A percentile compares a stretch with the other conserved stretches of the same genome.
Conservation (phyloP, 92 coral and sea anemone genomes). For the Parazoanthus darwini region DNA sequence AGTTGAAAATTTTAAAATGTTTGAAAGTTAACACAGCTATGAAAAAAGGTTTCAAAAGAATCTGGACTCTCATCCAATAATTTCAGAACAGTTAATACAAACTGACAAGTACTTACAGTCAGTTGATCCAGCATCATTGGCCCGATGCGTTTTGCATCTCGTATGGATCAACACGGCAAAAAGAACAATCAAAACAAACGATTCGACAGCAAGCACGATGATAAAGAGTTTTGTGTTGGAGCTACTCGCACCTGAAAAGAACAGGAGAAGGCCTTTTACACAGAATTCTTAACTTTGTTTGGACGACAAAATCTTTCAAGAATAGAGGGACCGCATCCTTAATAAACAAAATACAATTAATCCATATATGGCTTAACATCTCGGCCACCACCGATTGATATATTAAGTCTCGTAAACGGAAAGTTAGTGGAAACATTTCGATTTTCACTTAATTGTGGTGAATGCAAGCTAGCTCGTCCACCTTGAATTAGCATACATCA, state of each 20-base stretch:
- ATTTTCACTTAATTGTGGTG: too few species aligned
- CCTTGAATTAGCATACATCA: background rate
- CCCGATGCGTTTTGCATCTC: slow-evolving; percentile 20
- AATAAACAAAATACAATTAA: too few species aligned
- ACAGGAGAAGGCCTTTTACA: background rate
- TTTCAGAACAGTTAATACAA: background rate
- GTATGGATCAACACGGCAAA: slow-evolving; percentile 12
- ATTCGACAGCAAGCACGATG: slow-evolving; percentile 7
- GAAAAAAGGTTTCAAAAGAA: background rate
- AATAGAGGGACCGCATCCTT: background rate
- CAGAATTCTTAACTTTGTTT: background rate
- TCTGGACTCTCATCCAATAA: background rate
- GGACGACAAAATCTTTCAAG: background rate
- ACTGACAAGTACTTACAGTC: slow-evolving; percentile 10
- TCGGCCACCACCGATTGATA: background rate
- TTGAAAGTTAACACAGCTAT: too few species aligned
- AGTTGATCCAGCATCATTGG: background rate
- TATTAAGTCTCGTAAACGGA: background rate
- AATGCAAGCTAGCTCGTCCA: background rate
- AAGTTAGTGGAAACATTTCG: background rate
- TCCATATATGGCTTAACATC: background rate
- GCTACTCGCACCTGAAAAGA: background rate
- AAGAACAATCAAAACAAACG: slow-evolving; percentile 19
- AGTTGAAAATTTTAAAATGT: background rate
- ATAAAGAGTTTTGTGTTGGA: slow-evolving; percentile 10